Evolutionary conservation across 2,113 vertebrate genomes (phyloP), one percentile per base, ranked within the genome.

Genomic region (Oryzias celebensis): DNA sequence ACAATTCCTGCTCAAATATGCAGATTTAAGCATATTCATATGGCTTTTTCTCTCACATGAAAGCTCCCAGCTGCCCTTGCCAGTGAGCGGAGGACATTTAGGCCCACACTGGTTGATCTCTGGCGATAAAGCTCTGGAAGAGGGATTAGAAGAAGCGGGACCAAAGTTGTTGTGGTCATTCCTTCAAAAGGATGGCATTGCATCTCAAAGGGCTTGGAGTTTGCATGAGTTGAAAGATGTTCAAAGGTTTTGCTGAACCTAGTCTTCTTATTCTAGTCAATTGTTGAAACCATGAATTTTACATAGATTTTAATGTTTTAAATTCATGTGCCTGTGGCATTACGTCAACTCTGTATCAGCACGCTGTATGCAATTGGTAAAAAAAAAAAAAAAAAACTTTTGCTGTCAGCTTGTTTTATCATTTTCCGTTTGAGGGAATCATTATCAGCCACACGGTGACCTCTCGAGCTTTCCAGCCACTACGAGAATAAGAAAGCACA

Each of bases 41-140:
- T 82, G 85, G 65, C 83, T 83, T 77, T 36, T 65, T 68, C 70
- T 62, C 74, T 72, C 55, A 80, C 77, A 82, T 72, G 52, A 87
- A 81, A 85, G 71, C 80, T 83, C 76, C 77, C 80, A 86, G 75
- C 69, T 87, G 82, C 79, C 88, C 81, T 90, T 87, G 84, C 82
- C 73, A 84, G 78, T 53, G 15, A 74, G 61, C 52, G 74, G 78
- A 90, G 78, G 83, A 83, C 88, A 85, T 75, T 81, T 81, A 81
- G 80, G 78, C 68, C 70, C 77, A 77, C 68, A 75, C 73, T 63
- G 75, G 88, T 87, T 88, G 85, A 89, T 90, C 84, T 87, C 77
- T 84, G 87, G 85, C 84, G 81, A 90, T 83, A 81, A 83, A 65
- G 75, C 86, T 88, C 87, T 89, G 82, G 79, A 81, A 68, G 62